A percentile compares a stretch with the other conserved stretches of the same genome.
These are phyloP conservation scores for Caenorhabditis latens DNA, from an alignment of 1,140 invertebrate species.

Conservation along the genomic window DNA sequence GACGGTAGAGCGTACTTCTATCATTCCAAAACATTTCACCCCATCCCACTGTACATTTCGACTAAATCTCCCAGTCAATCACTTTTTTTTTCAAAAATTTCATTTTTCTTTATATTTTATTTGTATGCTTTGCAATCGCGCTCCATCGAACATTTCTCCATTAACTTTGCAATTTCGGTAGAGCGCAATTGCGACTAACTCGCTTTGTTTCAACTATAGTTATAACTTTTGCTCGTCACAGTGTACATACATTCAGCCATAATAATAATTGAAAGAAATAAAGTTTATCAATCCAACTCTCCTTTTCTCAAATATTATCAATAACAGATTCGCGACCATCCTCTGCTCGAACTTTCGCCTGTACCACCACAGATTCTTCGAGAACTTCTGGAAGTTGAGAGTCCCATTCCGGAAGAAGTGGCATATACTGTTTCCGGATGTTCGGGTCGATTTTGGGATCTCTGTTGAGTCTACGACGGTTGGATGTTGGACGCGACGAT, in stretches of 20 bases:
- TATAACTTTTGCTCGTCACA: too few relatives aligned
- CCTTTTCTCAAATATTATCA: background rate
- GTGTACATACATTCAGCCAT: background rate
- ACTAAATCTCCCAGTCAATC: too few relatives aligned
- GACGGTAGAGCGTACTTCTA: too few relatives aligned
- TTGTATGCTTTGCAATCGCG: too few relatives aligned
- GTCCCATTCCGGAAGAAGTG: conserved; percentile 24
- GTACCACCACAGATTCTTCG: background rate
- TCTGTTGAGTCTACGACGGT: conserved; percentile 29
- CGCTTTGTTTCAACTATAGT: too few relatives aligned
- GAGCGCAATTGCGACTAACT: too few relatives aligned
- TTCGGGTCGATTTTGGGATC: conserved; percentile 10
- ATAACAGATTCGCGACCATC: conserved; percentile 25
- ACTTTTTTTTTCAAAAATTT: too few relatives aligned
- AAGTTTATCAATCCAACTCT: background rate
- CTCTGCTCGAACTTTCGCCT: background rate
- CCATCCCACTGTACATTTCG: too few relatives aligned
- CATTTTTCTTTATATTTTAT: too few relatives aligned
- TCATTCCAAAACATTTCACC: too few relatives aligned
- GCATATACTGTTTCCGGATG: conserved; percentile 15
- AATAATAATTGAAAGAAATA: background rate
- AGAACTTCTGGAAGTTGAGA: conserved; percentile 49
- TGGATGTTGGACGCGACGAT: background rate
- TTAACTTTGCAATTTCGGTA: too few relatives aligned
- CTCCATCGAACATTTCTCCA: too few relatives aligned